phyloP scores from a whole-genome alignment of 2,888 invertebrate genomes.

The Schrankia costaestrigalis region DNA sequence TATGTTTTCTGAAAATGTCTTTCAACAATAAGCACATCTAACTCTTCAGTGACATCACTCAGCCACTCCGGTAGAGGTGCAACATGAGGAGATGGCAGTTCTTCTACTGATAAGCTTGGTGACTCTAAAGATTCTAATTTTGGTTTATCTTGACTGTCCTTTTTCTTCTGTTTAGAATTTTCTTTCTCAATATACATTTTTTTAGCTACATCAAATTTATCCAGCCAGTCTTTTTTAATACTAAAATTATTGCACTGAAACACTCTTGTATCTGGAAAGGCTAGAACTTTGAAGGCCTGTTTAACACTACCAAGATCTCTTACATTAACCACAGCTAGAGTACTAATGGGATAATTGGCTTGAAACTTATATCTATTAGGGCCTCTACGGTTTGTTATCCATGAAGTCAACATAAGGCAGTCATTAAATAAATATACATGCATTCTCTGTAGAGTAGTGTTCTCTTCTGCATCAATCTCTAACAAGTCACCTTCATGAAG shows the following conservation, averaged over 20 bases:
- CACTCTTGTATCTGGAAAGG: constrained; percentile 95
- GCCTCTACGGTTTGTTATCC: constrained; percentile 87
- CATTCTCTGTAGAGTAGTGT: constrained; percentile 91
- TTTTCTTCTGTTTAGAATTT: constrained; percentile 80
- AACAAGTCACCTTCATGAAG: constrained; percentile 95
- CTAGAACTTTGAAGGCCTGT: constrained; percentile 95
- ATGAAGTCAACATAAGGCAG: constrained; percentile 92
- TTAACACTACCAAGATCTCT: constrained; percentile 93
- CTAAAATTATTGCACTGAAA: constrained; percentile 93
- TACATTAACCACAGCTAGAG: constrained; percentile 96
- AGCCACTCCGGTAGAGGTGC: constrained; percentile 90
- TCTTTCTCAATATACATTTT: constrained; percentile 85
- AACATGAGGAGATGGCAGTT: constrained; percentile 64
- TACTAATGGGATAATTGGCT: constrained; percentile 91
- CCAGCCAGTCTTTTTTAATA: constrained; percentile 95
- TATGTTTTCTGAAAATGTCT: constrained; percentile 97
- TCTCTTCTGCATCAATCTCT: constrained; percentile 93
- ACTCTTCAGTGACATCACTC: constrained; percentile 93
- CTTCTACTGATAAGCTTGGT: constrained; percentile 72
- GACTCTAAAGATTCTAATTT: constrained; percentile 66
- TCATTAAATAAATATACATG: constrained; percentile 97
- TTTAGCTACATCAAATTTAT: constrained; percentile 94
- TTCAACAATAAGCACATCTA: constrained; percentile 97
- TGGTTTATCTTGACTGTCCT: constrained; percentile 63
- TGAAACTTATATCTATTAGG: constrained; percentile 92